phyloP scores from a whole-genome alignment of 2,797 vertebrate genomes.

The Triplophysa bombifrons region DNA sequence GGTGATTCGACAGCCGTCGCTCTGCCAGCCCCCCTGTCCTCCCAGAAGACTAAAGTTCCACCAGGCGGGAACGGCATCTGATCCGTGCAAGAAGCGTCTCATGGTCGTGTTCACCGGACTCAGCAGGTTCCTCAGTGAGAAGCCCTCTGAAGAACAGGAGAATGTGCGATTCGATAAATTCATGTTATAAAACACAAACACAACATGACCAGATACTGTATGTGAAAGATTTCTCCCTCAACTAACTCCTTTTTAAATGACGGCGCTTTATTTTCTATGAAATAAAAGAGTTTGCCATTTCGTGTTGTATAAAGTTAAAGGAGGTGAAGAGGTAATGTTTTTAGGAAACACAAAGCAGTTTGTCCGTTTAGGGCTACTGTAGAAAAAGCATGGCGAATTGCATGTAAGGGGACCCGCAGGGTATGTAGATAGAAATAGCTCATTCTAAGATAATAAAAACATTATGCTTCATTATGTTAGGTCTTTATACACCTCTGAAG shows the following conservation, averaged over 20 bases:
- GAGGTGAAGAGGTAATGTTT: too few species aligned
- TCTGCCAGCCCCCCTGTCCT: conserved; percentile 92
- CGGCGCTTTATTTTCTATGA: too few species aligned
- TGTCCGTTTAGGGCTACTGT: too few species aligned
- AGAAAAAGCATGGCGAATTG: too few species aligned
- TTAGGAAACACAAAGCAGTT: too few species aligned
- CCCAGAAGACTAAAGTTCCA: conserved; percentile 92
- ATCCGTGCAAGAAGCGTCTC: conserved; percentile 86
- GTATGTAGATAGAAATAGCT: too few species aligned
- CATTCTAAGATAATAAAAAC: too few species aligned
- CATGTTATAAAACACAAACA: not conserved
- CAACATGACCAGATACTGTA: not conserved
- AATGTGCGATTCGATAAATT: not conserved
- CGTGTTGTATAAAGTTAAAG: too few species aligned
- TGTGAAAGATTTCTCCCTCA: not conserved
- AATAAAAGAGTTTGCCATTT: too few species aligned
- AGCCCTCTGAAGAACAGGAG: conserved; percentile 77
- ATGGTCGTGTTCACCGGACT: conserved; percentile 87
- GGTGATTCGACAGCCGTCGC: conserved; percentile 87
- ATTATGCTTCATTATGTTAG: too few species aligned
- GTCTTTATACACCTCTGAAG: too few species aligned
- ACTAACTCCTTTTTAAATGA: not conserved
- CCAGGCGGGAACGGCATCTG: conserved; percentile 86
- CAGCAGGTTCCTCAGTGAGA: conserved; percentile 70
- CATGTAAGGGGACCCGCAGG: too few species aligned